These are phyloP conservation scores for Muricea muricata DNA, from an alignment of 92 coral and sea anemone genomes.

Conservation along the genomic window DNA sequence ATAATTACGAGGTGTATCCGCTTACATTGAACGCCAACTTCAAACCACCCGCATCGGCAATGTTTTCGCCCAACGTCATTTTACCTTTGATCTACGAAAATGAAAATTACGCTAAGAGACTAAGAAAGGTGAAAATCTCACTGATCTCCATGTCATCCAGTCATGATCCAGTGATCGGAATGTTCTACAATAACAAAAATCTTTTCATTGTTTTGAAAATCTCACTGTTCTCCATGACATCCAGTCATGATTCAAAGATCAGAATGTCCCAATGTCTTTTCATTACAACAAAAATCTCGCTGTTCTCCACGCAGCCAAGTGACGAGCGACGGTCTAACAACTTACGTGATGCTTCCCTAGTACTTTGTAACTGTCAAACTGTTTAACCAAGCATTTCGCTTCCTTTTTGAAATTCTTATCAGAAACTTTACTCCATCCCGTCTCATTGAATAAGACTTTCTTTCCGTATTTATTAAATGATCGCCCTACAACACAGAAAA, in stretches of 20 bases:
- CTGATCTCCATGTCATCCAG: neutral
- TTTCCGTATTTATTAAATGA: conserved; percentile 85
- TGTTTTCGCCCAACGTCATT: conserved; percentile 96
- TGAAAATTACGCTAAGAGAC: too few species aligned
- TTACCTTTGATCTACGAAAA: conserved; percentile 71
- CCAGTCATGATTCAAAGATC: too few species aligned
- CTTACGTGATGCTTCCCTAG: conserved; percentile 87
- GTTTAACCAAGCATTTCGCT: conserved; percentile 94
- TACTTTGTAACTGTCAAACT: conserved; percentile 83
- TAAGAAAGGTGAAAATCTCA: too few species aligned
- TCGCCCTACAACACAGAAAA: conserved; percentile 68
- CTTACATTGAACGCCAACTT: conserved; percentile 91
- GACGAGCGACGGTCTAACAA: too few species aligned
- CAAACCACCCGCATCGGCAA: conserved; percentile 98
- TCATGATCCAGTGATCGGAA: neutral
- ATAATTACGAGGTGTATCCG: neutral
- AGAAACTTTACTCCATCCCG: conserved; percentile 80
- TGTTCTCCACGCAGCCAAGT: neutral
- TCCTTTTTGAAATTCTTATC: conserved; percentile 80
- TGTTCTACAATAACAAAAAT: too few species aligned
- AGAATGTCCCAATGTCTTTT: neutral
- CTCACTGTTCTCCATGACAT: neutral
- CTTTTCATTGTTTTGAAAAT: neutral
- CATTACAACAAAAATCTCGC: neutral
- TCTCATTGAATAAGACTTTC: conserved; percentile 70